Percentiles rank a stretch among this genome's conserved stretches.
These are phyloP conservation scores for Andrena praecox DNA, from an alignment of 2,888 invertebrate species.

Conservation along the genomic window DNA sequence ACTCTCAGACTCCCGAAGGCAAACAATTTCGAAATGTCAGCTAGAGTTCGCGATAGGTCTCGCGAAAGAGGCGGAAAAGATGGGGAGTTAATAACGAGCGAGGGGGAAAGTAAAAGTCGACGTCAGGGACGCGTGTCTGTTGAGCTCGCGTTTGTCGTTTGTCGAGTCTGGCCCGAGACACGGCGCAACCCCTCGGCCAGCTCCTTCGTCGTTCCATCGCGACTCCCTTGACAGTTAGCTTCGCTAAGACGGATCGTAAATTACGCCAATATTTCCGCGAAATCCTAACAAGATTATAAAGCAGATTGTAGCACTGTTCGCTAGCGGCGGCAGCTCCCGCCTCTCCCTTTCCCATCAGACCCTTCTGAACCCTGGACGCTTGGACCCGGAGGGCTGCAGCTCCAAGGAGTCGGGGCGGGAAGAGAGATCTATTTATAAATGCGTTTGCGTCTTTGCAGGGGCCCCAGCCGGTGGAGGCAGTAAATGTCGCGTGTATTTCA, in stretches of 20 bases:
- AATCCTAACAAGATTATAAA: conserved; percentile 85
- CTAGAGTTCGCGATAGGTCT: not conserved
- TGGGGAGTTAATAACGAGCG: not conserved
- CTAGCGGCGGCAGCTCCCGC: conserved; percentile 24
- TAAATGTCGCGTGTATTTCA: conserved; percentile 85
- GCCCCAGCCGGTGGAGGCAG: conserved; percentile 82
- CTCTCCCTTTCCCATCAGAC: conserved; percentile 55
- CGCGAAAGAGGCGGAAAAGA: not conserved
- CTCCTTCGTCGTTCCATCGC: conserved; percentile 58
- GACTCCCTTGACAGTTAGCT: conserved; percentile 73
- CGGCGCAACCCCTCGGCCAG: conserved; percentile 49
- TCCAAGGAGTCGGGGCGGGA: conserved; percentile 11
- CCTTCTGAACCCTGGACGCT: conserved; percentile 49
- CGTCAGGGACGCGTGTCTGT: conserved; percentile 8
- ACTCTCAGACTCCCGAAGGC: not conserved
- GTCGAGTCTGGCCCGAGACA: conserved; percentile 45
- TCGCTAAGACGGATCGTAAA: conserved; percentile 81
- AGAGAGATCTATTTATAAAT: conserved; percentile 83
- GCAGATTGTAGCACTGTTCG: conserved; percentile 79
- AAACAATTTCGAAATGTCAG: conserved; percentile 1
- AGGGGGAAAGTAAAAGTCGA: not conserved
- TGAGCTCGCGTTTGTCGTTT: conserved; percentile 11
- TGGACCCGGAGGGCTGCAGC: conserved; percentile 38
- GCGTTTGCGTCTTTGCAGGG: conserved; percentile 80
- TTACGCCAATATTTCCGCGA: conserved; percentile 84